phyloP scores from a whole-genome alignment of 2,888 invertebrate genomes.

The Mesopsocus fuscifrons region DNA sequence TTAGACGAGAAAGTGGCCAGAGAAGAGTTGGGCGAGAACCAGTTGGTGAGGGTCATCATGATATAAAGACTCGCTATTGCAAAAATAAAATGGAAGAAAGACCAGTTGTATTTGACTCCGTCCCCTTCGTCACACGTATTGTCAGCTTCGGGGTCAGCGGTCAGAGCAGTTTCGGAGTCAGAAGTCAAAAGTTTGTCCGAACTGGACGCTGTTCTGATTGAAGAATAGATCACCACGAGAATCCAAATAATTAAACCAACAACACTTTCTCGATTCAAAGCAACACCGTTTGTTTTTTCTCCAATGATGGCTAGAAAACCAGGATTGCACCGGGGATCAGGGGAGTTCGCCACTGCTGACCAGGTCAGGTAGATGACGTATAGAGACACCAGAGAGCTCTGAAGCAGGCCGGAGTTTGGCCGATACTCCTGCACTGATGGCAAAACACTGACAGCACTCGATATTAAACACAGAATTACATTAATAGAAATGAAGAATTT shows the following conservation, averaged over 20 bases:
- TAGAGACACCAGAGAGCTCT: constrained; percentile 80
- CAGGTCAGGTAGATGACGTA: constrained; percentile 95
- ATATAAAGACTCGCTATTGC: constrained; percentile 91
- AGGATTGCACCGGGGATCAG: constrained; percentile 63
- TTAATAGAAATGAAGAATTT: constrained; percentile 97
- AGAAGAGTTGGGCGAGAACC: constrained; percentile 92
- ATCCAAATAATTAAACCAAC: constrained; percentile 89
- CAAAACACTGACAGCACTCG: constrained; percentile 72
- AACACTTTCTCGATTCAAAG: constrained; percentile 77
- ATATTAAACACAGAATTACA: constrained; percentile 66
- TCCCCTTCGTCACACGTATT: constrained; percentile 93
- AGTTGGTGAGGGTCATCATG: constrained; percentile 99
- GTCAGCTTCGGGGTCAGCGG: constrained; percentile 25
- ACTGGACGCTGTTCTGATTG: constrained; percentile 78
- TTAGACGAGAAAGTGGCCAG: constrained; percentile 61
- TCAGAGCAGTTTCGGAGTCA: constrained; percentile 25
- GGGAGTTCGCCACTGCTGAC: constrained; percentile 90
- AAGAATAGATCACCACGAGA: constrained; percentile 88
- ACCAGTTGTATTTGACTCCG: constrained; percentile 82
- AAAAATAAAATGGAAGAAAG: constrained; percentile 93
- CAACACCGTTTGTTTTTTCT: constrained; percentile 19
- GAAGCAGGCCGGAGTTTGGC: constrained; percentile 81
- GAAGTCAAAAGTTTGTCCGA: constrained; percentile 82
- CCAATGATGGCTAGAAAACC: constrained; percentile 34
- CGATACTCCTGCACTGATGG: constrained; percentile 84